Percentiles rank a stretch among this genome's conserved stretches.
phyloP scores from a whole-genome alignment of 1,140 invertebrate species.

The Camponotus pennsylvanicus region DNA sequence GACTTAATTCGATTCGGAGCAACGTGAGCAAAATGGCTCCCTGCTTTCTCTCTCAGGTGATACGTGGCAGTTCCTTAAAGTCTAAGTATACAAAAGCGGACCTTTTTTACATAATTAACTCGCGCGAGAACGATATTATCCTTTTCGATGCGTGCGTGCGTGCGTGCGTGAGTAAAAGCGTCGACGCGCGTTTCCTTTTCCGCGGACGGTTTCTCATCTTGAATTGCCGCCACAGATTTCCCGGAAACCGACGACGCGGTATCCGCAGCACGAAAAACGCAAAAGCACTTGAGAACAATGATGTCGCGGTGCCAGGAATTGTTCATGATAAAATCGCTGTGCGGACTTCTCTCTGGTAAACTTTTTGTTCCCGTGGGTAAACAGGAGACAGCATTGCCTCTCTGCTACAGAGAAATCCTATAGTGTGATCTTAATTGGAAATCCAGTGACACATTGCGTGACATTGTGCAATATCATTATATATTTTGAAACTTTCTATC shows the following conservation, averaged over 20 bases:
- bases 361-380: constrained; percentile 17
- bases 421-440: not conserved
- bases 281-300: constrained; percentile 41
- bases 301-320: constrained; percentile 46
- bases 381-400: constrained; percentile 16
- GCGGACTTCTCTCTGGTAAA: constrained; percentile 16
- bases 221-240: not conserved
- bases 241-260: constrained; percentile 28
- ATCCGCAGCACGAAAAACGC: constrained; percentile 32
- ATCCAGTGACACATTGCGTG: not conserved
- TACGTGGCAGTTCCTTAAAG: not conserved
- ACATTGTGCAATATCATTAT: not conserved
- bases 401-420: not conserved
- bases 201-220: constrained; percentile 44
- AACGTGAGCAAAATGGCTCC: not conserved
- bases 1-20: constrained; percentile 12
- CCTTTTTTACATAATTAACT: constrained; percentile 37
- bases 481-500: not conserved
- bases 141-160: not conserved
- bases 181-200: constrained; percentile 46
- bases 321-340: constrained; percentile 46
- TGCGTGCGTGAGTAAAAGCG: not conserved
- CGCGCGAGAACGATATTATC: not conserved
- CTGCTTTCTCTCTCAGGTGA: constrained; percentile 23
- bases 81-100: not conserved